phyloP scores from a whole-genome alignment of 1,140 invertebrate species.

The Drosophila melanica region DNA sequence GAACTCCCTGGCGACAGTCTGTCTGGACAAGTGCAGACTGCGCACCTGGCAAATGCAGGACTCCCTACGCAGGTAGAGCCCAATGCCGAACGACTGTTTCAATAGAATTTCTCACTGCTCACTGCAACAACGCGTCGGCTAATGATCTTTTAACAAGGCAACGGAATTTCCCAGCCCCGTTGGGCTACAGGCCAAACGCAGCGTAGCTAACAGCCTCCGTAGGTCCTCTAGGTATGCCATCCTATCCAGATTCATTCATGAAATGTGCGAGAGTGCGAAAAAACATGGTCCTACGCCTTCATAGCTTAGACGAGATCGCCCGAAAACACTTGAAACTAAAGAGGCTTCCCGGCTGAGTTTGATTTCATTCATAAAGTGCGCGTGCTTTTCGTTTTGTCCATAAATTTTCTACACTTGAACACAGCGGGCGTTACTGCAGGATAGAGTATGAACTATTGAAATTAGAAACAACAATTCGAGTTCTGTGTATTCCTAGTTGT shows the following conservation, averaged over 20 bases:
- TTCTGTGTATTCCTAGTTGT: neutral
- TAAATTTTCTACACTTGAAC: neutral
- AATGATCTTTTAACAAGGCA: conserved; percentile 79
- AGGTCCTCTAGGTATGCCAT: neutral
- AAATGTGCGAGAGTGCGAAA: conserved; percentile 41
- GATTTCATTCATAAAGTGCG: conserved; percentile 78
- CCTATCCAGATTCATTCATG: conserved; percentile 59
- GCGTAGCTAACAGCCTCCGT: conserved; percentile 23
- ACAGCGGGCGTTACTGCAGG: too few species aligned
- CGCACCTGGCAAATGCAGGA: conserved; percentile 64
- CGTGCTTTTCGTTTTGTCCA: conserved; percentile 37
- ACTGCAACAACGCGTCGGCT: conserved; percentile 43
- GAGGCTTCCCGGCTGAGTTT: conserved; percentile 69
- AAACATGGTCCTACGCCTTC: neutral
- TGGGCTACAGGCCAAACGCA: conserved; percentile 24
- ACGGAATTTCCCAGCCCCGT: conserved; percentile 63
- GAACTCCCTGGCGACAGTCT: conserved; percentile 59
- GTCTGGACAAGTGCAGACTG: conserved; percentile 57
- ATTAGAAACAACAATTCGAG: neutral
- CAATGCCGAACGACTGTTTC: conserved; percentile 48
- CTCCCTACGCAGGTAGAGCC: conserved; percentile 50
- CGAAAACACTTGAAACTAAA: conserved; percentile 76
- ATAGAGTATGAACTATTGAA: neutral
- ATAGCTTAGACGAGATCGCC: neutral
- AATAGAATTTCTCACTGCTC: conserved; percentile 52